A percentile compares a stretch with the other conserved stretches of the same genome.
phyloP scores from a whole-genome alignment of 2,888 invertebrate genomes.

The Uropetala carovei region DNA sequence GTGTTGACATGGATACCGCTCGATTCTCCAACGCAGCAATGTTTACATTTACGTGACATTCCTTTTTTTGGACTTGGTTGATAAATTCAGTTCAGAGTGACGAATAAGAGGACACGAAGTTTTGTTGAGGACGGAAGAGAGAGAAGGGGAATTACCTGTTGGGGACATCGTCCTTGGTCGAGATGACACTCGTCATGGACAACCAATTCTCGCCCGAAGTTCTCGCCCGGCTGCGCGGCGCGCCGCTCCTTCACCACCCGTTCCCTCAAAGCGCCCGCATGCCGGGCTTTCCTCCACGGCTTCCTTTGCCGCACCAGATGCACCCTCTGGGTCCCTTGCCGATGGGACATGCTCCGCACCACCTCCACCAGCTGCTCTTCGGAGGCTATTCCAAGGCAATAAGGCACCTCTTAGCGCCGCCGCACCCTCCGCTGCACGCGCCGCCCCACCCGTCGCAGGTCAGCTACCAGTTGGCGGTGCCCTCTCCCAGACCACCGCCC shows the following conservation, averaged over 20 bases:
- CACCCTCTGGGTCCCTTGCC: conserved; percentile 58
- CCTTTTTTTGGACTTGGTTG: neutral
- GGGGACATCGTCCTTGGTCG: neutral
- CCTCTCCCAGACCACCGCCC: conserved; percentile 47
- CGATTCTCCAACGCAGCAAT: neutral
- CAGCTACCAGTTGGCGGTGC: neutral
- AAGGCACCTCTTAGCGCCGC: conserved; percentile 47
- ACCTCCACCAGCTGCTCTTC: conserved; percentile 58
- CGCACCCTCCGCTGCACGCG: conserved; percentile 75
- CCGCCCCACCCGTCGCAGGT: conserved; percentile 9
- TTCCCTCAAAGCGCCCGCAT: conserved; percentile 32
- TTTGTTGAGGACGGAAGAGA: neutral
- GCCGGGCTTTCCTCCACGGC: neutral
- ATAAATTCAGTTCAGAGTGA: neutral
- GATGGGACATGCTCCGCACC: conserved; percentile 41
- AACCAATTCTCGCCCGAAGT: conserved; percentile 67
- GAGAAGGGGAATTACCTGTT: neutral
- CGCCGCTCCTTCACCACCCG: conserved; percentile 63
- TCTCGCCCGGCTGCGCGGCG: conserved; percentile 67
- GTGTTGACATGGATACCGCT: neutral
- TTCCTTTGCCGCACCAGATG: conserved; percentile 59
- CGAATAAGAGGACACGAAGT: neutral
- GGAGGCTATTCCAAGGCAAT: conserved; percentile 41
- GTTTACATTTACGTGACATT: neutral
- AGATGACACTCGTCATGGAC: conserved; percentile 49